Evolutionary conservation across 2,113 vertebrate genomes (phyloP).

Genomic region (Sceloporus undulatus): DNA sequence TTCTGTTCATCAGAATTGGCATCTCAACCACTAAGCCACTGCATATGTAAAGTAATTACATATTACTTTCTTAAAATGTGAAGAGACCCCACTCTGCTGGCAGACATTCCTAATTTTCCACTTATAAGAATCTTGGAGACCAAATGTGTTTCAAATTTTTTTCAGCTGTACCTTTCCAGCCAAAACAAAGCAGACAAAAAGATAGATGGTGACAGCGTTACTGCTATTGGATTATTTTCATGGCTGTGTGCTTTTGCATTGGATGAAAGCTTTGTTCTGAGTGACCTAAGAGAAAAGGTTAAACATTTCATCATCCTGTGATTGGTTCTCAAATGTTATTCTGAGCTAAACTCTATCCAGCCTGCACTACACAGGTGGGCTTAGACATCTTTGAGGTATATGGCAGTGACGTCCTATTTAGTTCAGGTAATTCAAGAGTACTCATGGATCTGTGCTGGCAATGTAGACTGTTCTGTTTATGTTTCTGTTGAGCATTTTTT

Average conservation of each 20-base stretch:
- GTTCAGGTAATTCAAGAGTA: not conserved
- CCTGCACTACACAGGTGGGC: too few relatives aligned
- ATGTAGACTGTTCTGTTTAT: not conserved
- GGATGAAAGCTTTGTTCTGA: not conserved
- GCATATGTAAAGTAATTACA: not conserved
- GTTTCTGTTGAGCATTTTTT: too few relatives aligned
- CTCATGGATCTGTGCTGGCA: not conserved
- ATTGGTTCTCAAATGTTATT: not conserved
- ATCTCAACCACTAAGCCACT: too few relatives aligned
- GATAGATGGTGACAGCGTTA: too few relatives aligned
- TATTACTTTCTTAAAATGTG: not conserved
- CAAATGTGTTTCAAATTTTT: too few relatives aligned
- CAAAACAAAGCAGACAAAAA: too few relatives aligned
- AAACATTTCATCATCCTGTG: not conserved
- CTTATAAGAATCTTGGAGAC: too few relatives aligned
- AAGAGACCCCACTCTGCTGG: not conserved
- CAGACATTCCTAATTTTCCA: not conserved
- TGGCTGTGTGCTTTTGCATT: not conserved
- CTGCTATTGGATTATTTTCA: too few relatives aligned
- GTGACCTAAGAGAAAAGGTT: not conserved
- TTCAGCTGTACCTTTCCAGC: too few relatives aligned
- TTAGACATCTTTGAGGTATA: not conserved
- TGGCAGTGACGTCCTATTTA: not conserved
- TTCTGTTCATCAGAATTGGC: too few relatives aligned
- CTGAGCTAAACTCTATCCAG: not conserved